Percentiles rank a stretch among this genome's conserved stretches.
Conservation (phyloP, 2,888 invertebrate species). For the Acronicta aceris region DNA sequence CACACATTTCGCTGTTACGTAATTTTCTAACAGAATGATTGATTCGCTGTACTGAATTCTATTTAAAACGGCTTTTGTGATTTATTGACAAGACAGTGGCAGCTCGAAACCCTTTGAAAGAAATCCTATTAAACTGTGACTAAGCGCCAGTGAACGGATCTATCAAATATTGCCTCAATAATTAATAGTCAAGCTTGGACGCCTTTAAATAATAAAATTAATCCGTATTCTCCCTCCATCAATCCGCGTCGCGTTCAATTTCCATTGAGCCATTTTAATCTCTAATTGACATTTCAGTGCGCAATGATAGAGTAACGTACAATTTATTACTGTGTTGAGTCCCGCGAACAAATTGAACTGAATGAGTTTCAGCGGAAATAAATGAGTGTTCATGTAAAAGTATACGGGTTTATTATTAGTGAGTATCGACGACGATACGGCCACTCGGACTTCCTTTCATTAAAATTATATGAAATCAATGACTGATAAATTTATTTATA, state of each 20-base stretch:
- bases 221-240: conserved; percentile 71
- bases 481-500: not conserved
- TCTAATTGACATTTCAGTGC: conserved; percentile 78
- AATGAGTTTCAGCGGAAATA: conserved; percentile 50
- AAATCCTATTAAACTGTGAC: conserved; percentile 68
- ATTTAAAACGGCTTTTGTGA: conserved; percentile 47
- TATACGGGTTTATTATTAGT: conserved; percentile 43
- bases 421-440: conserved; percentile 6
- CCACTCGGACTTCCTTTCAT: conserved; percentile 36
- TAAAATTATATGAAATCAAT: conserved; percentile 19
- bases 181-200: conserved; percentile 64
- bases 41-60: conserved; percentile 49
- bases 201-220: conserved; percentile 70
- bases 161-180: conserved; percentile 69
- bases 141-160: conserved; percentile 57
- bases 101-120: conserved; percentile 60
- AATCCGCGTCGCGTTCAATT: conserved; percentile 72
- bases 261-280: conserved; percentile 74
- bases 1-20: conserved; percentile 27
- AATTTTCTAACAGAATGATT: conserved; percentile 52
- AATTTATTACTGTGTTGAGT: conserved; percentile 65
- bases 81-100: conserved; percentile 51
- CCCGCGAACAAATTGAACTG: conserved; percentile 49
- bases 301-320: conserved; percentile 67
- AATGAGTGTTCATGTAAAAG: conserved; percentile 45